Percentiles rank a stretch among this genome's conserved stretches.
These are phyloP conservation scores for Nothocercus julius DNA, from an alignment of 2,113 vertebrate genomes.

Conservation along the genomic window DNA sequence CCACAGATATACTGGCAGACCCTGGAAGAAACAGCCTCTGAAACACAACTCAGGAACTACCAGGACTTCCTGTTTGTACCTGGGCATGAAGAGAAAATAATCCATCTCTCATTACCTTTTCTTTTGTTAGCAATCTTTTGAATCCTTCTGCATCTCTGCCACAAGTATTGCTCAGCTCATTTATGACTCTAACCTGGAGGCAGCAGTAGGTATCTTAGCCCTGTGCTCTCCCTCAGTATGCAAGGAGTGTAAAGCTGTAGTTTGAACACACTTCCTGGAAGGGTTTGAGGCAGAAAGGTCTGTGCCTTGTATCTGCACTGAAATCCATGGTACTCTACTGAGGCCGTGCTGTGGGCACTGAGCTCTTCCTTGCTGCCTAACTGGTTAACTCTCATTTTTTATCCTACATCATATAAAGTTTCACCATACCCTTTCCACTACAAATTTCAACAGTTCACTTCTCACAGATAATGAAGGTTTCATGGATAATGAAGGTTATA, in stretches of 20 bases:
- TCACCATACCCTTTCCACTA: neutral
- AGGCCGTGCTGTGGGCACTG: neutral
- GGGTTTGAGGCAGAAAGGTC: neutral
- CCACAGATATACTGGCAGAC: neutral
- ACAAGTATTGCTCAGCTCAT: rapidly evolving
- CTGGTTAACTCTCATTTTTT: neutral
- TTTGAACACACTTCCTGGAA: neutral
- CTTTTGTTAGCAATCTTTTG: neutral
- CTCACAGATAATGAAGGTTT: neutral
- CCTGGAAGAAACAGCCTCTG: neutral
- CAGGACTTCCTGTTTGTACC: neutral
- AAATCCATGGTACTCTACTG: neutral
- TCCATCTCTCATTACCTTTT: neutral
- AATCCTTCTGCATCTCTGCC: neutral
- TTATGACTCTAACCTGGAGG: neutral
- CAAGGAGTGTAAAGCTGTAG: neutral
- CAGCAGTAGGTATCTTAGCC: neutral
- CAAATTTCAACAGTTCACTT: neutral
- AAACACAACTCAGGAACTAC: neutral
- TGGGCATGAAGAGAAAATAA: neutral
- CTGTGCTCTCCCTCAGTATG: rapidly evolving
- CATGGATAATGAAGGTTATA: neutral
- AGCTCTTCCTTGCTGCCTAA: neutral
- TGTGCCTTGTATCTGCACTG: neutral
- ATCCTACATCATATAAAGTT: neutral